Evolutionary conservation across 2,797 vertebrate species (phyloP), one percentile per base, ranked within the genome.

Genomic region (Novumbra hubbsi): DNA sequence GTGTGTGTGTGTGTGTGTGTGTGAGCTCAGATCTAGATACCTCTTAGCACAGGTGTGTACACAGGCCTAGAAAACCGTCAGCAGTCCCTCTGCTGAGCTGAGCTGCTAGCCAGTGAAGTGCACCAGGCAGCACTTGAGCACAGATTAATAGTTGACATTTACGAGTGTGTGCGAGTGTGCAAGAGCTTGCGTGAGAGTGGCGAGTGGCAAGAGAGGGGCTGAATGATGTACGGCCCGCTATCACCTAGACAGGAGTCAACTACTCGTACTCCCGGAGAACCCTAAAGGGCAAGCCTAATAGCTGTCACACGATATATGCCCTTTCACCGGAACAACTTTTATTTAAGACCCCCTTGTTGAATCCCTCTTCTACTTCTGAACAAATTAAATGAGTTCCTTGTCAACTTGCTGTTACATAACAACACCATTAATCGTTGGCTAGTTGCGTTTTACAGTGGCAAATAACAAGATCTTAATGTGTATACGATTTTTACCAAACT

Each of bases 111-210:
- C 82, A 76, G 83, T 81, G 80, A 88, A 88, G 80, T 85, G 88
- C 83, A 85, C 81, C 72, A 83, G 89, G 87, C 84, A 88, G 86
- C 88, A 90, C 87, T 93, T 89, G 86, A 90, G 86, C 83, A 78
- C 88, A 90, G 91, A 94, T 93, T 94, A 93, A 94, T 88, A 84
- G 87, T 85, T 91, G 92, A 92, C 90, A 92, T 94, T 93, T 94
- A 92, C 81, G 91, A 92, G 86, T 73, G 55, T 28, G 66, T 52
- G 66, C 48, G 68, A 78, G 75, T 71, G 72, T 79, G 73, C 34
- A 73, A 48, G 55, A 2, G 9, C 7, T 1, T 24, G 4, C 5
- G 80, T 71, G 76, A 9, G 78, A 76, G 85, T 71, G 79, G 80
- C 89, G 88, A 90, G 82, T 90, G 91, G 89, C 89, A 88, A 86